A percentile compares a stretch with the other conserved stretches of the same genome.
Conservation (phyloP, 2,888 invertebrate genomes). For the Branchipolynoe longqiensis region DNA sequence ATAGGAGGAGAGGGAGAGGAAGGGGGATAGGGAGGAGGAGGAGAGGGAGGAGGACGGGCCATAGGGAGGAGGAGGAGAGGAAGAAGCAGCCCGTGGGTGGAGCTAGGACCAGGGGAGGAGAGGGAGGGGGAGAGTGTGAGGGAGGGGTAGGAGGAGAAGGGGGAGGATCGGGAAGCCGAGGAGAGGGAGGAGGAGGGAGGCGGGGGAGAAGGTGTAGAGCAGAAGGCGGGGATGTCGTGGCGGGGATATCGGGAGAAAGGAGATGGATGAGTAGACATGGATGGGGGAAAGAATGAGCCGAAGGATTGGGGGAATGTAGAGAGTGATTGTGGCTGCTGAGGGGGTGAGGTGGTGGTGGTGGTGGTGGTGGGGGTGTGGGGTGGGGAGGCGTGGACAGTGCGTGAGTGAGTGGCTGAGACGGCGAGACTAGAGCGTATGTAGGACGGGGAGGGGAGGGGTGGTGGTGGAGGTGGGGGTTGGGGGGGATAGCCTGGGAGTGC, state of each 20-base stretch:
- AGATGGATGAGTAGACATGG: neutral
- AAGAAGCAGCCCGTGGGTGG: neutral
- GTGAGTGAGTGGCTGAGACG: neutral
- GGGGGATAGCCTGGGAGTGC: neutral
- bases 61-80: constrained; percentile 6
- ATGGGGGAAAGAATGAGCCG: too few species aligned
- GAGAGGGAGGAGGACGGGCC: constrained; percentile 2
- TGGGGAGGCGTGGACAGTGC: neutral
- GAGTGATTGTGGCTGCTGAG: too few species aligned
- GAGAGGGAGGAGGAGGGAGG: neutral
- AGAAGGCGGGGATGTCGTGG: neutral
- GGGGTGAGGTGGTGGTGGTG: neutral
- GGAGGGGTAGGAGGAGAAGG: neutral
- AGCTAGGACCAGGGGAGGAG: neutral
- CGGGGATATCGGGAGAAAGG: neutral
- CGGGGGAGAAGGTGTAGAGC: neutral
- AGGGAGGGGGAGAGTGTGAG: neutral
- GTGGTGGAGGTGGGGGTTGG: neutral
- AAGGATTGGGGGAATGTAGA: too few species aligned
- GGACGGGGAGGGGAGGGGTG: neutral
- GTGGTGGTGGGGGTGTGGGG: too few species aligned
- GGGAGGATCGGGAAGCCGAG: too few species aligned
- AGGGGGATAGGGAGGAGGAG: neutral
- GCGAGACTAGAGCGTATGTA: too few species aligned
- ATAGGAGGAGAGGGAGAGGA: neutral